Percentiles rank a stretch among this genome's conserved stretches.
These are phyloP conservation scores for Carassius auratus DNA, from an alignment of 2,113 vertebrate genomes.

Conservation along the genomic window DNA sequence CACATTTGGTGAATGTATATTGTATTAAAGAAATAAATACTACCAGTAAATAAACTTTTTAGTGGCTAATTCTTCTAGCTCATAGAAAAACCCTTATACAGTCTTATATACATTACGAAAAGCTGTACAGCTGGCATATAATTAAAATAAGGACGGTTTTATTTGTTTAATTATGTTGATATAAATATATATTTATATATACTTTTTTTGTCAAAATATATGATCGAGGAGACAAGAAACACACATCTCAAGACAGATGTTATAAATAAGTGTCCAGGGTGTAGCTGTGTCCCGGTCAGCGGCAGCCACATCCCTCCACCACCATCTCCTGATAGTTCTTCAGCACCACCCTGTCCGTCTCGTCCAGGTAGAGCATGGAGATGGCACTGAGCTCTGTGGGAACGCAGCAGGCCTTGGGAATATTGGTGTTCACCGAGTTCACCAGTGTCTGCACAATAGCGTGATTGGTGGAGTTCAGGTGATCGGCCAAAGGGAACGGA, in stretches of 20 bases:
- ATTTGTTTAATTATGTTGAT: constrained; percentile 93
- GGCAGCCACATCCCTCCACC: constrained; percentile 97
- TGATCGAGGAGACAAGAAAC: constrained; percentile 87
- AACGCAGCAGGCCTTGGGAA: constrained; percentile 97
- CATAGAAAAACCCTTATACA: constrained; percentile 80
- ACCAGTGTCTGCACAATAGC: constrained; percentile 98
- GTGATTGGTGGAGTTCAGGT: constrained; percentile 98
- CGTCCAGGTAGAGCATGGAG: constrained; percentile 98
- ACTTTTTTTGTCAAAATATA: constrained; percentile 95
- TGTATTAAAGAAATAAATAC: constrained; percentile 81
- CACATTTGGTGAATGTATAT: constrained; percentile 64
- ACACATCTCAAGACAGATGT: constrained; percentile 88
- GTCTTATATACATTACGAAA: constrained; percentile 85
- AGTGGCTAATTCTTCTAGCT: constrained; percentile 69
- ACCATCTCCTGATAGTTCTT: constrained; percentile 99
- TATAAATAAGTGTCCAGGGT: constrained; percentile 95
- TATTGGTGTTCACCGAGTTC: constrained; percentile 97
- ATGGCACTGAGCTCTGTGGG: constrained; percentile 99
- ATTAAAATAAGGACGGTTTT: constrained; percentile 98
- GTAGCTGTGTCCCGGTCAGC: constrained; percentile 71
- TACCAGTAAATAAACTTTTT: constrained; percentile 76
- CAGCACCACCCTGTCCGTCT: constrained; percentile 97
- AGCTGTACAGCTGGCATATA: constrained; percentile 84
- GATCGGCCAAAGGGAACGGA: constrained; percentile 95
- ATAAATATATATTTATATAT: constrained; percentile 68